Conservation (phyloP, 2,888 invertebrate species). For the Xestoiulus laeticollis region DNA sequence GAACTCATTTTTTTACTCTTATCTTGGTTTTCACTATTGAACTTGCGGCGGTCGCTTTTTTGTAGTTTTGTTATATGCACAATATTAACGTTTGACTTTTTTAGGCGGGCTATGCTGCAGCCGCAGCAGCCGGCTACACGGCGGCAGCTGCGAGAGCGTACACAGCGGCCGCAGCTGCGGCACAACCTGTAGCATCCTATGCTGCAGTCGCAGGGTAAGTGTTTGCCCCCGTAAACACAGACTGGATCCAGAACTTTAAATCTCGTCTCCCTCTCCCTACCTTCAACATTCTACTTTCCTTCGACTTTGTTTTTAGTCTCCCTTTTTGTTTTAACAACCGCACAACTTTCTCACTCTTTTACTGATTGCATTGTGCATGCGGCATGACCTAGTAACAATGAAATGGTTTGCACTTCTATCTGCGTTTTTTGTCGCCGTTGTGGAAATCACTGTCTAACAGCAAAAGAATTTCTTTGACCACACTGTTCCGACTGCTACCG, state of each 20-base stretch:
- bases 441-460: no score
- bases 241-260: slow-evolving; percentile 25
- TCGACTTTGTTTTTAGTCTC: background rate
- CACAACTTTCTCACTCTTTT: background rate
- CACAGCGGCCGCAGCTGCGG: slow-evolving; percentile 62
- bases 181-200: slow-evolving; percentile 60
- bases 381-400: background rate
- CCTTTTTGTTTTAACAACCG: background rate
- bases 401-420: background rate
- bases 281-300: background rate
- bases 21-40: background rate
- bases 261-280: background rate
- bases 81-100: background rate
- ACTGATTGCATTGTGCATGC: background rate
- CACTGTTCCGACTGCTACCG: no score
- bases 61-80: background rate
- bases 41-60: background rate
- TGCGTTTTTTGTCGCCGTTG: background rate
- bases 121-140: slow-evolving; percentile 60
- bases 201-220: slow-evolving; percentile 60
- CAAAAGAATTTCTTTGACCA: no score
- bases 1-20: background rate
- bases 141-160: slow-evolving; percentile 61
- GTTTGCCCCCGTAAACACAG: background rate
- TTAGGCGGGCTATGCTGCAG: slow-evolving; percentile 59